Evolutionary conservation across 2,113 vertebrate species (phyloP), one percentile per base, ranked within the genome.

Genomic region (Struthidea cinerea): DNA sequence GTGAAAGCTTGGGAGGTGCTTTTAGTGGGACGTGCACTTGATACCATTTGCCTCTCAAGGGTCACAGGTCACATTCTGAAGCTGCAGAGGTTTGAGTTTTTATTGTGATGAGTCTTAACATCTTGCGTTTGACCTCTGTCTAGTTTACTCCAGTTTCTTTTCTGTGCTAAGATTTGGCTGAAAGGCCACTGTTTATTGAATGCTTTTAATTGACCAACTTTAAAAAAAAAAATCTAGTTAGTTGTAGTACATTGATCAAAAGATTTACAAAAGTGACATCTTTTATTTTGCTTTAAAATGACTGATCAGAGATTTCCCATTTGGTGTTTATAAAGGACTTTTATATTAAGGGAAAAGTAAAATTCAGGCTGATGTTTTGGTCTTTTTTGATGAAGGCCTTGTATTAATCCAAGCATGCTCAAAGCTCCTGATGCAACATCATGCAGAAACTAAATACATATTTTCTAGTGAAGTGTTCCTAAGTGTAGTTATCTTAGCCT

Each of bases 21-120:
- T 94, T 95, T 78, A 89, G 94, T 64, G 77, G 65, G 73, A 75
- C 0, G 1, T 89, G n/a, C 86, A 7, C 44, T 92, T 30, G 1
- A 65, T 90, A n/a, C 86, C 33, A 22, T 92, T 97, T 89, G 73
- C 80, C 41, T 90, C 49, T 94, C 61, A 33, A 5, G 57, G 88
- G 90, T 95, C 79, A 78, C 37, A 92, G 94, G 90, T 94, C 85
- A 57, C 71, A 71, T 87, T 92, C 71, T 92, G 73, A 94, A 93
- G 80, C 80, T 84, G 60, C 88, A 93, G 76, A 90, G 53, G 60
- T 92, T 92, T 78, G 73, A 71, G 32, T 46, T 92, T 94, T 97
- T 96, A 56, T 84, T 93, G 89, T 85, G 75, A 83, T 93, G 79
- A 90, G 75, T 74, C 87, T 94, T 87, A 93, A 88, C 39, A 33